Evolutionary conservation across 2,888 invertebrate species (phyloP), one percentile per base, ranked within the genome.

Genomic region (Rotaria sp.): DNA sequence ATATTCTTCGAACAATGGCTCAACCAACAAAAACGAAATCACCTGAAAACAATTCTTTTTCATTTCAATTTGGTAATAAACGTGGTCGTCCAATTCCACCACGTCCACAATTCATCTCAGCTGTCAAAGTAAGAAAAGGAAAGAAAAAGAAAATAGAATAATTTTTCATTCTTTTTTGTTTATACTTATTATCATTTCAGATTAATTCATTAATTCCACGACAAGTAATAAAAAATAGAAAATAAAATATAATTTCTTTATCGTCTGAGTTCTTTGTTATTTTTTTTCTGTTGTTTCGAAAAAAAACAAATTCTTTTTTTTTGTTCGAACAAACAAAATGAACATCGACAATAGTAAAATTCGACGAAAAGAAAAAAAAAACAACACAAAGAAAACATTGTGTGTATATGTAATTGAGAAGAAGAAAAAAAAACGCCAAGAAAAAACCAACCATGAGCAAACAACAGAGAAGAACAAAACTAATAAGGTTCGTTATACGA

Each of bases 261-360:
- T 67, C 35, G 35, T 35, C 67, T 35, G 30, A 35, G 38, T 35
- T 67, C 67, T 35, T 67, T 21, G 35, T 35, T n/a, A n/a, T 21
- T 18, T 21, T 67, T 67, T 35, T 35, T 67, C 21, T 21, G 5
- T 52, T 50, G 18, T 67, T 35, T 13, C 13, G 35, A 67, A 67
- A 67, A 67, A 35, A 67, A 35, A 30, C 35, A 59, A 59, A 59
- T 11, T 10, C 5, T n/a, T 26, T 3, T 26, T n/a, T 59, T 30
- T 59, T 8, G 59, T 30, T 59, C 13, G 15, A 30, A 59, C 59
- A 59, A 59, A 59, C n/a, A n/a, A 30, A 59, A 35, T 30, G 35
- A 38, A 67, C 67, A 67, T 67, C 67, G 67, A 67, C 35, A 67
- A 67, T 67, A 67, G 67, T 35, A 67, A 67, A 67, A 67, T 67